A percentile compares a stretch with the other conserved stretches of the same genome.
These are phyloP conservation scores for Stenotaenia linearis DNA, from an alignment of 2,888 invertebrate species.

Conservation along the genomic window DNA sequence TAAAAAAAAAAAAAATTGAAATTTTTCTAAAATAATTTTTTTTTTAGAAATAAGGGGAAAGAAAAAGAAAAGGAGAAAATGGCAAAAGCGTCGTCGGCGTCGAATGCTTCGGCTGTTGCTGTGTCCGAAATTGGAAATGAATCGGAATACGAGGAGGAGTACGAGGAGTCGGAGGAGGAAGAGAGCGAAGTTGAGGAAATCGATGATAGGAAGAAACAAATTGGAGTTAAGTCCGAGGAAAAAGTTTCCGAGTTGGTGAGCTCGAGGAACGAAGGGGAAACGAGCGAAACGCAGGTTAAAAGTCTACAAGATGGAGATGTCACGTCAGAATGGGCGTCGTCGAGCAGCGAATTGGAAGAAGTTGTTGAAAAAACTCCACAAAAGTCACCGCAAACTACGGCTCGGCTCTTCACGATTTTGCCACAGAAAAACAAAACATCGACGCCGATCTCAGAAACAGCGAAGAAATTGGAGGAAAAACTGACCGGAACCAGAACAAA, in stretches of 20 bases:
- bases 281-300: not conserved
- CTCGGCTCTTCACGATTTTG: not conserved
- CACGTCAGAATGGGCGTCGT: not conserved
- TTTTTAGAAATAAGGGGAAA: not conserved
- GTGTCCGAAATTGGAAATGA: too few species aligned
- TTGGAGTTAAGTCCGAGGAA: not conserved
- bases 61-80: too few species aligned
- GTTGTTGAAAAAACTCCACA: not conserved
- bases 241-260: not conserved
- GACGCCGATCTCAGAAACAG: not conserved
- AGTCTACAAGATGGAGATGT: too few species aligned
- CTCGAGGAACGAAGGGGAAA: not conserved
- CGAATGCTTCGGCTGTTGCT: too few species aligned
- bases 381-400: not conserved
- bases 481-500: not conserved
- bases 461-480: not conserved
- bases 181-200: not conserved
- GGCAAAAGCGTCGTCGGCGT: too few species aligned
- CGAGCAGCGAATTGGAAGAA: constrained; percentile 18
- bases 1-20: too few species aligned
- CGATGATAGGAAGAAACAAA: not conserved
- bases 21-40: too few species aligned
- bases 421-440: not conserved
- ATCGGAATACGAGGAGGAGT: not conserved
- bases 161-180: not conserved